phyloP scores from a whole-genome alignment of 2,113 vertebrate genomes.

The Hemiscyllium ocellatum region DNA sequence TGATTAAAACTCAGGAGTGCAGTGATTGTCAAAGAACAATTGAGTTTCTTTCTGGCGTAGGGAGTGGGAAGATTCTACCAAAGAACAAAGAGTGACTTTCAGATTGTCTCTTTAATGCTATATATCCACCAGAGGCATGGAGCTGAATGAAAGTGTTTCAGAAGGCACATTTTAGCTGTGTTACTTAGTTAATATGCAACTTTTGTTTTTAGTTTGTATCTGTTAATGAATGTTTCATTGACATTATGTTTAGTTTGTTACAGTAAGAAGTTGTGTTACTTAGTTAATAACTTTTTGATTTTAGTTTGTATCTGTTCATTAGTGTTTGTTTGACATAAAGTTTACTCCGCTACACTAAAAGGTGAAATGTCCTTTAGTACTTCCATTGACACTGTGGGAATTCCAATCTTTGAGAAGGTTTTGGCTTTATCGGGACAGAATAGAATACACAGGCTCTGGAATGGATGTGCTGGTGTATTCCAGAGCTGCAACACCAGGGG shows the following conservation, averaged over 20 bases:
- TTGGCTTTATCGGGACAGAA: background rate
- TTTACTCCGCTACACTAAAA: too few species aligned
- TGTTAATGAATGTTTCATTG: background rate
- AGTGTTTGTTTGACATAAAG: too few species aligned
- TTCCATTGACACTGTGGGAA: background rate
- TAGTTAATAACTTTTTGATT: too few species aligned
- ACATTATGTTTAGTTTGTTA: background rate
- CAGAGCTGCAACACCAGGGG: background rate
- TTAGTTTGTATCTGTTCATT: too few species aligned
- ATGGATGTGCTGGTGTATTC: background rate
- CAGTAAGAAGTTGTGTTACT: background rate
- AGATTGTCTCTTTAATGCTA: background rate
- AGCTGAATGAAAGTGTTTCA: background rate
- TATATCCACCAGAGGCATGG: background rate
- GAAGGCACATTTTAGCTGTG: background rate
- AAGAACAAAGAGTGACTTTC: background rate
- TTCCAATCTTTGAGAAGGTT: background rate
- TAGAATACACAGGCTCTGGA: background rate
- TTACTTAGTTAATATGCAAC: background rate
- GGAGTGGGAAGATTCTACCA: background rate
- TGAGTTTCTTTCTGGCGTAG: background rate
- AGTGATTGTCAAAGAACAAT: background rate
- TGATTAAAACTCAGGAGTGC: background rate
- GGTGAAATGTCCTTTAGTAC: too few species aligned
- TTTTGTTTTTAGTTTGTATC: background rate